Conservation (phyloP, 1,140 invertebrate genomes). For the Apis laboriosa region DNA sequence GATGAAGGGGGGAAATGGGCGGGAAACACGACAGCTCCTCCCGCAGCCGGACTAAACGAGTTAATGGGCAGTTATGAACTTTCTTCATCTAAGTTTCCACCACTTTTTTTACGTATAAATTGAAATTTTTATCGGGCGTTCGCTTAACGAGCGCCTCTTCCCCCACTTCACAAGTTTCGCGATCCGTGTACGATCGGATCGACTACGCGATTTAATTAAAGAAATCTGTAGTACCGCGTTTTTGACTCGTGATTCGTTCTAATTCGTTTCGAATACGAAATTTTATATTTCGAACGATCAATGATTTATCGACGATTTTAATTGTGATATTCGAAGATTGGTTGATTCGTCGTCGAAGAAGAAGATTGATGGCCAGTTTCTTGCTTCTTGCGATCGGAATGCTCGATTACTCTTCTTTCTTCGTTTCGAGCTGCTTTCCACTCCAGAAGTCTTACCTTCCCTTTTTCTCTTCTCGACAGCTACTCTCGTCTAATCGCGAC, state of each 20-base stretch:
- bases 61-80: slow-evolving; percentile 77
- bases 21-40: slow-evolving; percentile 14
- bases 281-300: too few relatives aligned
- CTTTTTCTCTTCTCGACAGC: not conserved
- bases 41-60: slow-evolving; percentile 55
- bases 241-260: too few relatives aligned
- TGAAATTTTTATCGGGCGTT: slow-evolving; percentile 75
- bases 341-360: too few relatives aligned
- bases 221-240: too few relatives aligned
- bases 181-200: slow-evolving; percentile 43
- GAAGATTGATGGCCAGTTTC: not conserved
- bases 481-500: not conserved
- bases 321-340: too few relatives aligned
- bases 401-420: not conserved
- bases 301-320: too few relatives aligned
- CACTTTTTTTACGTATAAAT: slow-evolving; percentile 73
- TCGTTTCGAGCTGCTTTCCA: too few relatives aligned
- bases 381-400: not conserved
- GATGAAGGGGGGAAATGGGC: not conserved
- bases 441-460: not conserved
- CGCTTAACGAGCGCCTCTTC: slow-evolving; percentile 61
- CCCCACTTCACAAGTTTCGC: slow-evolving; percentile 56
- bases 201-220: too few relatives aligned
- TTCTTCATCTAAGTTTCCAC: slow-evolving; percentile 75
- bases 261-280: too few relatives aligned